Percentiles rank a stretch among this genome's conserved stretches.
phyloP scores from a whole-genome alignment of 2,888 invertebrate genomes.

The Amblyteles armatorius region DNA sequence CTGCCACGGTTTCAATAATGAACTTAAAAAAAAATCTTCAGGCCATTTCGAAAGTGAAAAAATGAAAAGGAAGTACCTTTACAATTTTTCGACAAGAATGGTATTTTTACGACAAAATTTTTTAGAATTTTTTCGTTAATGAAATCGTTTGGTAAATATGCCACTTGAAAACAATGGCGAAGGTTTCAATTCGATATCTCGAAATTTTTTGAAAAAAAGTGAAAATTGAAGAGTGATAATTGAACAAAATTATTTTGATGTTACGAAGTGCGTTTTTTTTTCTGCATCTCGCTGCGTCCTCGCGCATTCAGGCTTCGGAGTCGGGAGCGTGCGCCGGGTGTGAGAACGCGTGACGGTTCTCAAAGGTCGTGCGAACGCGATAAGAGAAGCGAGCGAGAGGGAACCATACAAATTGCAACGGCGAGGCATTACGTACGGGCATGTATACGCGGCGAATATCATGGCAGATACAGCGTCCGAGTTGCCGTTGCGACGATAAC shows the following conservation, averaged over 20 bases:
- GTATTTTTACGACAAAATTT: no score
- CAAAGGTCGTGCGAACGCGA: conserved; percentile 45
- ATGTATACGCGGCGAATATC: conserved; percentile 13
- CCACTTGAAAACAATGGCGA: no score
- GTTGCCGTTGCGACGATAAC: conserved; percentile 74
- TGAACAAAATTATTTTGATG: not conserved
- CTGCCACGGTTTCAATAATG: no score
- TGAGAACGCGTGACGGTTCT: conserved; percentile 42
- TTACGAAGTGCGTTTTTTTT: not conserved
- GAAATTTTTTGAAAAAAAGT: no score
- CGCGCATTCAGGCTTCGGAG: not conserved
- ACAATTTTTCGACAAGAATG: no score
- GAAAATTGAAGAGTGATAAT: no score
- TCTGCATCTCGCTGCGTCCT: not conserved
- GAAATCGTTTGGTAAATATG: no score
- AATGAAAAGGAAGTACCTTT: no score
- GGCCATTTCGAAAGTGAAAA: no score
- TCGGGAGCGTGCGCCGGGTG: conserved; percentile 14
- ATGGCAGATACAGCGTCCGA: conserved; percentile 65
- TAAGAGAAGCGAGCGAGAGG: conserved; percentile 40
- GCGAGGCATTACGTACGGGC: conserved; percentile 22
- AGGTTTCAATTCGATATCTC: no score
- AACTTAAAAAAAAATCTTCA: no score
- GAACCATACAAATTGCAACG: conserved; percentile 53
- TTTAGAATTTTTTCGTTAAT: no score